Percentiles rank a stretch among this genome's conserved stretches.
phyloP scores from a whole-genome alignment of 2,113 vertebrate genomes.

The Leptobrachium leishanense region DNA sequence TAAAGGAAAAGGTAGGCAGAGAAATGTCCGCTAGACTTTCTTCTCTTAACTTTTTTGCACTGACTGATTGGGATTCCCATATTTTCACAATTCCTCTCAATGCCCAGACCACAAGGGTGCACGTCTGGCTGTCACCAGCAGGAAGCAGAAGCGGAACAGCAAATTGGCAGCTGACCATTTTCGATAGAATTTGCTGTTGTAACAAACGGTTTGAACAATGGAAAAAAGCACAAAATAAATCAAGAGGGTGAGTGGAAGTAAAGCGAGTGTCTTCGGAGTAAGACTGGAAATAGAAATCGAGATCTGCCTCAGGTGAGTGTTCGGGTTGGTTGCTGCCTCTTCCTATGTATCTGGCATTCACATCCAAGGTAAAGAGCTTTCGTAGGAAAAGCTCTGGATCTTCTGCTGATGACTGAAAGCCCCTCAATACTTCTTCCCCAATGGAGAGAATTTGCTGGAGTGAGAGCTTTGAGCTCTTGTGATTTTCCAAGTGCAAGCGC shows the following conservation, averaged over 20 bases:
- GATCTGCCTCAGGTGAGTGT: not conserved
- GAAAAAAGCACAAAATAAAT: conserved; percentile 68
- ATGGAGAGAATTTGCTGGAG: conserved; percentile 2
- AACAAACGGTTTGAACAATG: conserved; percentile 70
- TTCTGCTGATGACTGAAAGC: not conserved
- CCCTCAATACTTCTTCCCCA: not conserved
- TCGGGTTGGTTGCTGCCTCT: not conserved
- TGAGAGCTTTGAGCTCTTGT: not conserved
- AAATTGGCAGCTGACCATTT: conserved; percentile 73
- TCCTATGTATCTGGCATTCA: conserved; percentile 53
- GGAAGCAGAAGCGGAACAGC: conserved; percentile 77
- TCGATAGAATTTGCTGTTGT: conserved; percentile 64
- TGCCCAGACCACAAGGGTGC: conserved; percentile 67
- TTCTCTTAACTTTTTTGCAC: conserved; percentile 21
- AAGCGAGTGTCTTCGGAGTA: not conserved
- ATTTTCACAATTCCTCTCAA: conserved; percentile 61
- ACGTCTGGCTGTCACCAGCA: conserved; percentile 56
- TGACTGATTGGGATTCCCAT: conserved; percentile 50
- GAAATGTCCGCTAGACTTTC: conserved; percentile 57
- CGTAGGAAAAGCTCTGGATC: conserved; percentile 50
- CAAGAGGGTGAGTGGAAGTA: conserved; percentile 64
- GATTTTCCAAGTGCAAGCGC: not conserved
- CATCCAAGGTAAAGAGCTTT: conserved; percentile 57
- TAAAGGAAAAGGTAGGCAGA: conserved; percentile 71
- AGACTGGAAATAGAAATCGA: not conserved